Evolutionary conservation across 2,888 invertebrate species (phyloP).

Genomic region (Metellina segmentata): DNA sequence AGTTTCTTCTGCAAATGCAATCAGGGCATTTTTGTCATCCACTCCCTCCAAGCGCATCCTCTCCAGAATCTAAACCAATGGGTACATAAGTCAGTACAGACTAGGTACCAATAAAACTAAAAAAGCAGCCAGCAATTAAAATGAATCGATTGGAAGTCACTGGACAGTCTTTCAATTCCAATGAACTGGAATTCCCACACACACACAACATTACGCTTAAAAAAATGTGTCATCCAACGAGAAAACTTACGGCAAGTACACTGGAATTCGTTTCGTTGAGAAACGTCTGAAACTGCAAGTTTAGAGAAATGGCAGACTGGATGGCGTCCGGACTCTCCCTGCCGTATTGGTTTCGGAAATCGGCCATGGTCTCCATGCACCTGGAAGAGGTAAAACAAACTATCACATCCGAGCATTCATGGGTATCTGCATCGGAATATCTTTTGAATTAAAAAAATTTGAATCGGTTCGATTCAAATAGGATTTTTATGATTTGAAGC

Average conservation of each 20-base stretch:
- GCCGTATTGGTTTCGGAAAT: slow-evolving; percentile 80
- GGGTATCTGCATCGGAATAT: too few species aligned
- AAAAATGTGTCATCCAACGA: neutral
- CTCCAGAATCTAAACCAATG: slow-evolving; percentile 79
- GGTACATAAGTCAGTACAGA: neutral
- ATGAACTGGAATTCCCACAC: too few species aligned
- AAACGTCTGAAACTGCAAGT: slow-evolving; percentile 70
- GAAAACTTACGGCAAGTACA: slow-evolving; percentile 79
- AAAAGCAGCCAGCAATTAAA: too few species aligned
- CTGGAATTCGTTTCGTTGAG: slow-evolving; percentile 79
- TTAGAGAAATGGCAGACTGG: slow-evolving; percentile 58
- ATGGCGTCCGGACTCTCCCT: slow-evolving; percentile 73
- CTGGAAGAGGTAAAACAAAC: slow-evolving; percentile 77
- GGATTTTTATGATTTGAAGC: too few species aligned
- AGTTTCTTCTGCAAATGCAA: slow-evolving; percentile 79
- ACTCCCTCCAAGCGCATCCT: slow-evolving; percentile 79
- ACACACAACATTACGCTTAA: neutral
- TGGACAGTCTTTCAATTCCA: too few species aligned
- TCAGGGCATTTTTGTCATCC: slow-evolving; percentile 79
- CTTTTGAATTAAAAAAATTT: neutral
- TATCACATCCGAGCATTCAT: too few species aligned
- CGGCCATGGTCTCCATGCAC: slow-evolving; percentile 79
- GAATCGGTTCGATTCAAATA: too few species aligned
- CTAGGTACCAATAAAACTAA: too few species aligned
- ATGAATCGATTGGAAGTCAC: too few species aligned